Evolutionary conservation across 1,140 invertebrate species (phyloP).

Genomic region (Lutraria rhynchaena): DNA sequence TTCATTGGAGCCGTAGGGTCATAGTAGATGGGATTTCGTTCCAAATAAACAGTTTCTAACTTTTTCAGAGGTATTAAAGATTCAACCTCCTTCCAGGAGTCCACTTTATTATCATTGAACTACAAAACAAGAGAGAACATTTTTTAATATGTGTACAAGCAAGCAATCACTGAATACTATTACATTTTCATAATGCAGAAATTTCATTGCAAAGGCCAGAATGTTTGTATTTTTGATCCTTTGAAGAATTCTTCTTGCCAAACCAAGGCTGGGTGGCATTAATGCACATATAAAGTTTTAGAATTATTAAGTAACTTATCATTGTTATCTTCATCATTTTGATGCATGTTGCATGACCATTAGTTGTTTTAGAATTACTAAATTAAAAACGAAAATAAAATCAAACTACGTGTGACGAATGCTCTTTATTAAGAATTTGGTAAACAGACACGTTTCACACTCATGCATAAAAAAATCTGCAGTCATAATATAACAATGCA

Average conservation of each 20-base stretch:
- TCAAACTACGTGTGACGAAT: no score
- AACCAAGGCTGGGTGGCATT: not conserved
- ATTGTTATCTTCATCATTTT: no score
- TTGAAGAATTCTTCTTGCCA: not conserved
- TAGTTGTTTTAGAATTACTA: no score
- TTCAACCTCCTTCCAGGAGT: conserved; percentile 93
- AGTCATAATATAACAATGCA: no score
- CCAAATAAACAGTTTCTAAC: conserved; percentile 95
- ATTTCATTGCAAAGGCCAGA: not conserved
- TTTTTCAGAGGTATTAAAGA: conserved; percentile 89
- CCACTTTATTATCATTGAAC: conserved; percentile 96
- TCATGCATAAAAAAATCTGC: no score
- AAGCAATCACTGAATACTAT: not conserved
- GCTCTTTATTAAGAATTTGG: no score
- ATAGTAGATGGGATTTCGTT: conserved; percentile 92
- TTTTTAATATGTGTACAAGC: not conserved
- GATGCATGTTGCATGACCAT: no score
- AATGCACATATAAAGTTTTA: no score
- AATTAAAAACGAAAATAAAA: no score
- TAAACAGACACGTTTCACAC: no score
- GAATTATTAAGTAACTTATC: no score
- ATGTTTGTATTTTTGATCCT: not conserved
- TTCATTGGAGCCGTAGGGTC: conserved; percentile 55
- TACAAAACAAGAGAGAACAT: conserved; percentile 82
- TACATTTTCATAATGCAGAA: not conserved